Evolutionary conservation across 2,888 invertebrate genomes (phyloP), one percentile per base, ranked within the genome.

Genomic region (Poecilobothrus nobilitatus): DNA sequence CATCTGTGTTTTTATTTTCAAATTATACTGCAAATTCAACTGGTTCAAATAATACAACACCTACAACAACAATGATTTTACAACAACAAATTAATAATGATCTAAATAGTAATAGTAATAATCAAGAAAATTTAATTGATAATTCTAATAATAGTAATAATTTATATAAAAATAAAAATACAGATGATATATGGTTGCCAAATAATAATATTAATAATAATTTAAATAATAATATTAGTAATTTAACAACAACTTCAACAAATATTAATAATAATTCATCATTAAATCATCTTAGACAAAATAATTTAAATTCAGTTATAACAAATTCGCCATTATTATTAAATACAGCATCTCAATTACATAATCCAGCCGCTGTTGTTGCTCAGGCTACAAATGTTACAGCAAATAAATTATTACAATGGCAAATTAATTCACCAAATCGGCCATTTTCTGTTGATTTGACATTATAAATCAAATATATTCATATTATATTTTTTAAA

Each of bases 381-480:
- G 20, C 22, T 20, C 61, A 62, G 15, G 20, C n/a, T 18, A 8
- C 20, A 62, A 63, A 63, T 22, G 34, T 65, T 34, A 6, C 34
- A 20, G 15, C 33, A 37, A 33, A 65, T 37, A 34, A 65, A 27
- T 27, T 63, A 18, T 53, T 53, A 6, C 53, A 53, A 53, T 53
- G 9, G 18, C 53, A 53, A 72, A 74, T 76, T 44, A 75, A 73
- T 73, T 74, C 79, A 33, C 74, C 77, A 66, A 76, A 74, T 70
- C 78, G 77, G 66, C 75, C 79, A 71, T 75, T 79, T 72, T 80
- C 81, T 67, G 81, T 81, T 71, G 80, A 81, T 75, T 76, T 81
- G 73, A 81, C 80, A 68, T 78, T 80, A 71, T 80, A 78, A 76
- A 67, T 63, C 63, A 21, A 20, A 37, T 21, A 62, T 21, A 18